These are phyloP conservation scores for Gadopsis marmoratus DNA, from an alignment of 2,797 vertebrate species.

Conservation along the genomic window DNA sequence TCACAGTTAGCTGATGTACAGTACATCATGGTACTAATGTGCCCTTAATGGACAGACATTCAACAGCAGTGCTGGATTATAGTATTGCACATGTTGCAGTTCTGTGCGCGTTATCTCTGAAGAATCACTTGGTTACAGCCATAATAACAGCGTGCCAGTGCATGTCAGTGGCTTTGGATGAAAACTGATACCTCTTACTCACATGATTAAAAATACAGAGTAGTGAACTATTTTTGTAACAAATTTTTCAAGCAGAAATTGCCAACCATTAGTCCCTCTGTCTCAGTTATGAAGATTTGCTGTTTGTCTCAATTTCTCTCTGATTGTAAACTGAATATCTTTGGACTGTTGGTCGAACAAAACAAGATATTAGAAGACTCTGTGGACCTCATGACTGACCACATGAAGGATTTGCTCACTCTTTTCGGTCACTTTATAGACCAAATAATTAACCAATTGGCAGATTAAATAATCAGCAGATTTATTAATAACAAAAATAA, in stretches of 20 bases:
- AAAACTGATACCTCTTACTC: background rate
- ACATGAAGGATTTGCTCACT: background rate
- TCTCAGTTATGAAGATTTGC: background rate
- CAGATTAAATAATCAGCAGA: background rate
- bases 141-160: background rate
- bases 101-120: slow-evolving; percentile 29
- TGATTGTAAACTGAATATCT: background rate
- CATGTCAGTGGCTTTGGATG: slow-evolving; percentile 3
- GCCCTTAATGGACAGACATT: slow-evolving; percentile 34
- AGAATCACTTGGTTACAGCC: slow-evolving; percentile 18
- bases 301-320: background rate
- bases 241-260: background rate
- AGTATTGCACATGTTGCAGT: slow-evolving; percentile 31
- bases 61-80: slow-evolving; percentile 34
- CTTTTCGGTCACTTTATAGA: background rate
- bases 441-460: background rate
- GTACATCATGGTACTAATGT: slow-evolving; percentile 39
- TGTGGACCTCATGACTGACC: background rate
- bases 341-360: background rate
- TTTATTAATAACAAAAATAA: background rate
- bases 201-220: slow-evolving; percentile 3
- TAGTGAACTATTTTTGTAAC: background rate
- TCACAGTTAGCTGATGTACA: slow-evolving; percentile 35
- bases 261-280: background rate
- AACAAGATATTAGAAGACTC: background rate